Evolutionary conservation across 2,113 vertebrate genomes (phyloP), one percentile per base, ranked within the genome.

Genomic region (Phoxinus phoxinus): DNA sequence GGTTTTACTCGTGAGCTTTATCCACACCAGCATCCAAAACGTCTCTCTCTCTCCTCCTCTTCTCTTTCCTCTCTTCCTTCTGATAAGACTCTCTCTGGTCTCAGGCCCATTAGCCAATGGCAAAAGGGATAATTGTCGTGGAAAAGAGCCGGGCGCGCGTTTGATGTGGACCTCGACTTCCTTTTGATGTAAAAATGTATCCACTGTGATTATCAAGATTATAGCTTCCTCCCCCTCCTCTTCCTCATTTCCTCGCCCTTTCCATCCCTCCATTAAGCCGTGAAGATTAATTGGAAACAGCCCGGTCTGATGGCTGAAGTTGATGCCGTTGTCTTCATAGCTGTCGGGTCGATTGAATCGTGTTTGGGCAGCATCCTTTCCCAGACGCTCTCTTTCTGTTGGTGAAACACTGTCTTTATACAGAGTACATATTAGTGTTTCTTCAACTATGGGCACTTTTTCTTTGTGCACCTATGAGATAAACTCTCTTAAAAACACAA

Each of bases 221-320:
- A 87, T 51, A 86, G 86, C 87, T 87, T 92, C 85, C 90, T 88
- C 75, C 81, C 61, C 65, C 53, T 63, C 77, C 73, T 81, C 61
- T 32, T 81, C 79, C 61, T 69, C 61, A 23, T 69, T 30, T 61
- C 80, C 79, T 81, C 61, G 37, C 78, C 53, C 81, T 65, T 82
- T 87, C 86, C 87, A 85, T 86, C 92, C 91, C 90, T 91, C 87
- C 65, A 65, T 89, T 91, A 72, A n/a, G 75, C 86, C 82, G 84
- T 87, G 88, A 83, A 56, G 87, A 91, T 94, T 93, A 92, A 94
- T 94, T 92, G 90, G 89, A 93, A 92, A 88, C 93, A 94, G 93
- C 91, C 91, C 61, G 72, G 65, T 79, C 32, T 90, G 88, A 91
- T 80, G 85, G 90, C 86, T 87, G 59, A 85, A 83, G 80, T 25